Evolutionary conservation across 1,140 invertebrate genomes (phyloP).

Genomic region (Ceratosolen fusciceps): DNA sequence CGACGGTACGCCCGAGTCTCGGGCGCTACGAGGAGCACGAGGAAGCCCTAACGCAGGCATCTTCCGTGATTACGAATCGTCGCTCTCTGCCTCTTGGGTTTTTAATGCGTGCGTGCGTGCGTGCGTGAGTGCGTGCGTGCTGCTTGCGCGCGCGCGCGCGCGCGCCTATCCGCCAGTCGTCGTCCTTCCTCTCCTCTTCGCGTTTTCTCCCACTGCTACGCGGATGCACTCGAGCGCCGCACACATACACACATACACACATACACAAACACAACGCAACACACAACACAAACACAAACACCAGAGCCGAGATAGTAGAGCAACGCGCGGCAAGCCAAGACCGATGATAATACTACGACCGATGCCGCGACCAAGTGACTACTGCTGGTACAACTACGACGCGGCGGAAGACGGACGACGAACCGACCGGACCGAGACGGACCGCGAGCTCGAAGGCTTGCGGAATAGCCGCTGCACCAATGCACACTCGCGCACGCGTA

Average conservation of each 20-base stretch:
- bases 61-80: not conserved
- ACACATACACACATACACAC: too few relatives aligned
- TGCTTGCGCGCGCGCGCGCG: too few relatives aligned
- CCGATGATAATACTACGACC: not conserved
- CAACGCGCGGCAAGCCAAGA: too few relatives aligned
- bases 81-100: not conserved
- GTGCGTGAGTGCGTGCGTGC: too few relatives aligned
- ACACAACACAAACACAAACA: too few relatives aligned
- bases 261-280: too few relatives aligned
- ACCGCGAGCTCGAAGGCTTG: not conserved
- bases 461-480: conserved; percentile 1
- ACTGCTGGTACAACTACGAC: not conserved
- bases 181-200: not conserved
- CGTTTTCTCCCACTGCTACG: not conserved
- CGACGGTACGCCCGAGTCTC: not conserved
- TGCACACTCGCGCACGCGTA: conserved; percentile 1
- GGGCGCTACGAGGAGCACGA: not conserved
- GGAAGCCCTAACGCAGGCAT: not conserved
- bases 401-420: conserved; percentile 6
- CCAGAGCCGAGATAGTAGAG: too few relatives aligned
- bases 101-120: not conserved
- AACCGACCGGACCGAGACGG: conserved; percentile 9
- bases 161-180: not conserved
- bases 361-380: not conserved
- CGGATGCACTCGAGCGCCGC: not conserved